phyloP scores from a whole-genome alignment of 1,140 invertebrate species.

The Drosophila obscura region DNA sequence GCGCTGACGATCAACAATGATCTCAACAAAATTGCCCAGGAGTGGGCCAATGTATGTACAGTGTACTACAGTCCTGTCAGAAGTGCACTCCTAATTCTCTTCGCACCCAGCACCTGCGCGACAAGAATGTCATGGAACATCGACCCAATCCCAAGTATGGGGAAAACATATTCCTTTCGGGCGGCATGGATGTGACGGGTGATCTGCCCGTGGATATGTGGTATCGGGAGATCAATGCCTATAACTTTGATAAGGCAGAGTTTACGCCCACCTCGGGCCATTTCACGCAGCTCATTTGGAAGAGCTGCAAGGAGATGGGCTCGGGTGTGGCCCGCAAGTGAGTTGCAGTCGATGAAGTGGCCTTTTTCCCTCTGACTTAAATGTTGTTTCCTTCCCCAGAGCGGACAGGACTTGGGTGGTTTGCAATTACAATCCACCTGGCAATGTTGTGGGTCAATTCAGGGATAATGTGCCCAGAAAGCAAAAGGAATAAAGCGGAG shows the following conservation, averaged over 20 bases:
- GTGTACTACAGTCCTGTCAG: no score
- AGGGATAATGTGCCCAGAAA: constrained; percentile 87
- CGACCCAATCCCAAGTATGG: constrained; percentile 67
- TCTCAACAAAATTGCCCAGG: constrained; percentile 57
- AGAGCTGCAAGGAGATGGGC: constrained; percentile 87
- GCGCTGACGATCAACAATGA: constrained; percentile 42
- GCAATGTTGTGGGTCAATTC: constrained; percentile 89
- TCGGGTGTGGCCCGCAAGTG: constrained; percentile 86
- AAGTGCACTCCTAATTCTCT: no score
- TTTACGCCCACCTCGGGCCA: constrained; percentile 85
- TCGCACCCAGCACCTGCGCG: constrained; percentile 55
- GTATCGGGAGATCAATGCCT: constrained; percentile 87
- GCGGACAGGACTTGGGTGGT: constrained; percentile 86
- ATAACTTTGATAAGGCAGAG: constrained; percentile 84
- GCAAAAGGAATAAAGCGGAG: not conserved
- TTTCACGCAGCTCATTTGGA: constrained; percentile 90
- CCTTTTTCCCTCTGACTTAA: not conserved
- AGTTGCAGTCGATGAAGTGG: not conserved
- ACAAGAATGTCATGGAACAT: constrained; percentile 66
- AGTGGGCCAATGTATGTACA: constrained; percentile 68
- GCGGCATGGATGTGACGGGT: constrained; percentile 84
- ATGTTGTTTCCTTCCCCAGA: constrained; percentile 18
- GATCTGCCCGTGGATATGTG: constrained; percentile 87
- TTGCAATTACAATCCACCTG: constrained; percentile 90
- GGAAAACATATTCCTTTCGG: constrained; percentile 70